Evolutionary conservation across 1,140 invertebrate genomes (phyloP).

Genomic region (Anoplophora glabripennis): DNA sequence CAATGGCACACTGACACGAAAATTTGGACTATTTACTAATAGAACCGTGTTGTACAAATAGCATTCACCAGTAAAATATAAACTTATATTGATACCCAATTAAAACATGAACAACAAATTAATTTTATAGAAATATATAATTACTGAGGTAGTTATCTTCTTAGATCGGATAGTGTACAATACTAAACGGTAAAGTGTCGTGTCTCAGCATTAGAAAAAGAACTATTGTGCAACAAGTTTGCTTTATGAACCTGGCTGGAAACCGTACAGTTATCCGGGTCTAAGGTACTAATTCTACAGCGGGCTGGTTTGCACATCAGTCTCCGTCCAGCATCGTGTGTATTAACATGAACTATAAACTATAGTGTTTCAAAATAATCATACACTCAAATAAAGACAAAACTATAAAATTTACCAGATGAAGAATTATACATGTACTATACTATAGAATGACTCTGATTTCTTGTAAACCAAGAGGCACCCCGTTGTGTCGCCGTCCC

Average conservation of each 20-base stretch:
- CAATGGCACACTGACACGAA: conserved; percentile 49
- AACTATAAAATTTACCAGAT: conserved; percentile 39
- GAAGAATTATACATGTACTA: conserved; percentile 30
- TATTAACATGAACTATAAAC: conserved; percentile 45
- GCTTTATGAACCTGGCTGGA: neutral
- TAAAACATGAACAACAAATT: conserved; percentile 50
- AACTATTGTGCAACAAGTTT: conserved; percentile 1
- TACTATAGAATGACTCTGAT: conserved; percentile 38
- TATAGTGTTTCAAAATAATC: conserved; percentile 37
- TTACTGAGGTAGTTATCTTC: conserved; percentile 51
- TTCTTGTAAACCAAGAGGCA: conserved; percentile 33
- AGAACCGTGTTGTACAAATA: conserved; percentile 44
- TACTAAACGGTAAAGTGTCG: conserved; percentile 13
- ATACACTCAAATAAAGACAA: conserved; percentile 13
- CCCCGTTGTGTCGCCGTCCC: too few species aligned
- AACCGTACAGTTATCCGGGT: conserved; percentile 32
- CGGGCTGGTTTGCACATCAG: conserved; percentile 48
- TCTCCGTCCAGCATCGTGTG: conserved; percentile 46
- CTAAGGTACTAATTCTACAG: conserved; percentile 47
- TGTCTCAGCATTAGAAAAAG: too few species aligned
- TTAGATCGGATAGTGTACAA: conserved; percentile 47
- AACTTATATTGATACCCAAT: conserved; percentile 47
- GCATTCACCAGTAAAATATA: conserved; percentile 46
- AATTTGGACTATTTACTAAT: conserved; percentile 35
- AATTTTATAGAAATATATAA: conserved; percentile 49